These are phyloP conservation scores for Nematolebias whitei DNA, from an alignment of 2,113 vertebrate species.

Conservation along the genomic window DNA sequence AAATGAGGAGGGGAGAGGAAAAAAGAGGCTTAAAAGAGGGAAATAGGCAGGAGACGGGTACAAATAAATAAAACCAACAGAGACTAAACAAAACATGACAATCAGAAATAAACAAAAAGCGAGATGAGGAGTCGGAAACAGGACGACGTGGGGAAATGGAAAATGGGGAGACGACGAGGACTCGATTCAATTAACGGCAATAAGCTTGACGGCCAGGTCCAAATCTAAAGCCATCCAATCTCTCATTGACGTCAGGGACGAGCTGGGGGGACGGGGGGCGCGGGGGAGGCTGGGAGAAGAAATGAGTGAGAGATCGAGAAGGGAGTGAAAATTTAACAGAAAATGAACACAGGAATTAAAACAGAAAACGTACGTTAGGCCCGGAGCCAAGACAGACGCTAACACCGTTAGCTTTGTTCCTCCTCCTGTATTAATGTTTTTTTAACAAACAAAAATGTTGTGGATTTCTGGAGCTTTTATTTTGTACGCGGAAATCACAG, in stretches of 20 bases:
- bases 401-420: too few relatives aligned
- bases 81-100: neutral
- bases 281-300: conserved; percentile 23
- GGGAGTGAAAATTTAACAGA: conserved; percentile 1
- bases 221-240: conserved; percentile 68
- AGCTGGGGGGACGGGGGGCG: conserved; percentile 18
- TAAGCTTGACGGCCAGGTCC: conserved; percentile 67
- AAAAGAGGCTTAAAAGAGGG: conserved; percentile 15
- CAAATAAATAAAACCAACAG: conserved; percentile 5
- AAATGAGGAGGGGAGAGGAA: conserved; percentile 17
- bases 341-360: neutral
- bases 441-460: too few relatives aligned
- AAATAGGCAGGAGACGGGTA: too few relatives aligned
- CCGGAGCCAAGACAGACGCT: neutral
- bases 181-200: conserved; percentile 73
- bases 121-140: neutral
- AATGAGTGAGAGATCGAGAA: conserved; percentile 31
- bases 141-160: conserved; percentile 19
- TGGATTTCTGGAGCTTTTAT: too few relatives aligned
- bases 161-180: conserved; percentile 53
- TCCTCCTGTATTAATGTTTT: too few relatives aligned
- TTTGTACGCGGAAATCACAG: too few relatives aligned
- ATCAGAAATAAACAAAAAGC: neutral
- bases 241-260: conserved; percentile 65
- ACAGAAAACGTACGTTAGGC: neutral